A percentile compares a stretch with the other conserved stretches of the same genome.
These are phyloP conservation scores for Falco cherrug DNA, from an alignment of 2,797 vertebrate species.

Conservation along the genomic window DNA sequence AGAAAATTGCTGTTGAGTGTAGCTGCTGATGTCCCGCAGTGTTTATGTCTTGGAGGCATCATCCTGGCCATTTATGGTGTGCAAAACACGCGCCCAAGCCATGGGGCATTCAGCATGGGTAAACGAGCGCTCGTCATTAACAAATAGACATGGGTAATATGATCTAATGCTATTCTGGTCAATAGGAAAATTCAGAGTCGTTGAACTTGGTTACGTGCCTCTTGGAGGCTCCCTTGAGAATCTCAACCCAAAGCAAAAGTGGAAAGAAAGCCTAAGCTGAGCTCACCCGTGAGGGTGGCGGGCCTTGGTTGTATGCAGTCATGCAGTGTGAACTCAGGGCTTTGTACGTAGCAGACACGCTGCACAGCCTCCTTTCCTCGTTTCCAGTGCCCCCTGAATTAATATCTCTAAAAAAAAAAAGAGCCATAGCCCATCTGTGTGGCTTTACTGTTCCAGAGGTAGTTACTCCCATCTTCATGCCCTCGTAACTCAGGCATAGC, in stretches of 20 bases:
- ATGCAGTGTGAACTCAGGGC: neutral
- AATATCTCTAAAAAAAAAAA: neutral
- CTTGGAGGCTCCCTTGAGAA: constrained; percentile 12
- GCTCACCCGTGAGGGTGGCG: neutral
- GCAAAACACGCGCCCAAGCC: neutral
- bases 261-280: neutral
- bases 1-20: neutral
- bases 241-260: neutral
- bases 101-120: neutral
- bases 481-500: neutral
- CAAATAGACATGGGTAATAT: constrained; percentile 36
- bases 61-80: constrained; percentile 58
- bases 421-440: rapidly evolving
- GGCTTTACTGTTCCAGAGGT: neutral
- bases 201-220: constrained; percentile 40
- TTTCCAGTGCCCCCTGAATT: neutral
- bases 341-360: neutral
- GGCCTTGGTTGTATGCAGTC: neutral
- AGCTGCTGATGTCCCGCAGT: neutral
- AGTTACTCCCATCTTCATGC: neutral
- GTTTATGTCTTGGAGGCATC: neutral
- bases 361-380: neutral
- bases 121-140: neutral
- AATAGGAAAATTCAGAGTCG: constrained; percentile 31
- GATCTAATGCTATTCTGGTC: constrained; percentile 66